Evolutionary conservation across 2,113 vertebrate species (phyloP).

Genomic region (Psammodynastes pulverulentus): DNA sequence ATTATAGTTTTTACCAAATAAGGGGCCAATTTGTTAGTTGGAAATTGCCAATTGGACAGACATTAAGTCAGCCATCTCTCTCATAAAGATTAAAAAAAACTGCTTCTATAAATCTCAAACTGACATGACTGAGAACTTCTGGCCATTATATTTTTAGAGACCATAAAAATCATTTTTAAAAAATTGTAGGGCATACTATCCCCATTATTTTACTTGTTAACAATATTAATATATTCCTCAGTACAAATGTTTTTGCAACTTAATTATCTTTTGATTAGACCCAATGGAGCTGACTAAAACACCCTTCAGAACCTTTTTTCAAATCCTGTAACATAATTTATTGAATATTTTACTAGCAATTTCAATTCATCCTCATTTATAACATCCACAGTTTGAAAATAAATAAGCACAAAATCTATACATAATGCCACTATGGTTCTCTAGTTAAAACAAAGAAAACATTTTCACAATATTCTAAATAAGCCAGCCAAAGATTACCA

Average conservation of each 20-base stretch:
- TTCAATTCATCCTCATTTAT: not conserved
- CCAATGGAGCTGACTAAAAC: not conserved
- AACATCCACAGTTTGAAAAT: not conserved
- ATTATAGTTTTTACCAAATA: not conserved
- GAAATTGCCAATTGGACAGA: not conserved
- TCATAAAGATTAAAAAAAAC: not conserved
- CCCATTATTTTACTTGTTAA: not conserved
- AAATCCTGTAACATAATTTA: not conserved
- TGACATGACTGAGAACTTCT: conserved; percentile 3
- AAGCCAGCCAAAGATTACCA: not conserved
- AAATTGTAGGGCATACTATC: not conserved
- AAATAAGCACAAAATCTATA: not conserved
- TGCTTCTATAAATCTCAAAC: not conserved
- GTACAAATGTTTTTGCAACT: conserved; percentile 12
- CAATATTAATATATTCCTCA: not conserved
- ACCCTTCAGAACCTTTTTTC: not conserved
- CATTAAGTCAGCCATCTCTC: conserved; percentile 1
- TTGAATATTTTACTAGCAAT: not conserved
- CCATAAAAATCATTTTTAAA: not conserved
- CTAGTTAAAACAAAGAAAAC: not conserved
- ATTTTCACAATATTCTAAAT: not conserved
- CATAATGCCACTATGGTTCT: not conserved
- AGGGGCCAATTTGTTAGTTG: conserved; percentile 10
- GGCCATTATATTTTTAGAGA: not conserved
- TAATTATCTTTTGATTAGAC: conserved; percentile 26